Conservation (phyloP, 2,797 vertebrate genomes). For the Pipistrellus pipistrellus region DNA sequence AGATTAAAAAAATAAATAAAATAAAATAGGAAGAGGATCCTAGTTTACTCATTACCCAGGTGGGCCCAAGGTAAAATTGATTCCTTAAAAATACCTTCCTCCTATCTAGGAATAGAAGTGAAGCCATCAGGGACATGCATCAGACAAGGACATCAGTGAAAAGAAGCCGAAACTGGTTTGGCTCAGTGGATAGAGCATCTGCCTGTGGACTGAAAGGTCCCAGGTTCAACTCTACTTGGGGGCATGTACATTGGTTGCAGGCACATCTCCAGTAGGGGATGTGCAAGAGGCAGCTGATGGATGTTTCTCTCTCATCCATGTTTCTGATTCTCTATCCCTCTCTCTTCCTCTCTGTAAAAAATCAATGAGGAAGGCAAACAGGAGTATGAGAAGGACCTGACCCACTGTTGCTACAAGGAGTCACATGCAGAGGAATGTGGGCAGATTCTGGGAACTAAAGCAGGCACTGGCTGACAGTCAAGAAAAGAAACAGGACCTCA, state of each 20-base stretch:
- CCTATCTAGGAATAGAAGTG: not conserved
- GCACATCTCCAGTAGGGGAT: no score
- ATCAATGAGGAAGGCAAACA: not conserved
- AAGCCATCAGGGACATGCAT: not conserved
- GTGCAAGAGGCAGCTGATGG: no score
- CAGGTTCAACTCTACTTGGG: no score
- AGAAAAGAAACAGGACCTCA: not conserved
- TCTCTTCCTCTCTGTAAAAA: no score
- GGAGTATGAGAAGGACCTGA: not conserved
- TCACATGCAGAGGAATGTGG: not conserved
- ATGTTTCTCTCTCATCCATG: no score
- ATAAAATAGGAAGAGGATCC: not conserved
- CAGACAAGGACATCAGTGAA: not conserved
- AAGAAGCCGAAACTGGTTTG: not conserved
- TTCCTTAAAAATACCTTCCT: not conserved
- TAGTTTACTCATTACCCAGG: not conserved
- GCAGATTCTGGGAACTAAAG: not conserved
- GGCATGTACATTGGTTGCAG: no score
- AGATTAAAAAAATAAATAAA: no score
- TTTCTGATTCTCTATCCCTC: no score
- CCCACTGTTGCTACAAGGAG: rapidly evolving
- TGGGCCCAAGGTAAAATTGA: not conserved
- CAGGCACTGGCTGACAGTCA: not conserved
- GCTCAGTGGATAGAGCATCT: no score
- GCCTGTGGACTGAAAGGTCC: no score